phyloP scores from a whole-genome alignment of 1,140 invertebrate species.

The Notospermus geniculatus region DNA sequence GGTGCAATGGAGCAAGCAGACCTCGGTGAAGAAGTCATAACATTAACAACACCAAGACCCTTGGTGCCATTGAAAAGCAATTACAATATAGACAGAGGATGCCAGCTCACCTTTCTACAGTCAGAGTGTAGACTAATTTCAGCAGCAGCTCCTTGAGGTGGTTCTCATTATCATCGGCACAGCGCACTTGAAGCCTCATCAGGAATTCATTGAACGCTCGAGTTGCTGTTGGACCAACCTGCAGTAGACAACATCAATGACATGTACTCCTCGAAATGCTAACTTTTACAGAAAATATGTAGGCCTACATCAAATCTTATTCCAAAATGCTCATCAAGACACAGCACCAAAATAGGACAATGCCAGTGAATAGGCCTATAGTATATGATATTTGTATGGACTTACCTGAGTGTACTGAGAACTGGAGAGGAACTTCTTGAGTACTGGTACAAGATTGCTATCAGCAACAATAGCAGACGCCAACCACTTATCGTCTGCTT shows the following conservation, averaged over 20 bases:
- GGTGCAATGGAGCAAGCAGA: too few relatives aligned
- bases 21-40: too few relatives aligned
- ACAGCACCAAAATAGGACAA: background rate
- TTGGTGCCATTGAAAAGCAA: too few relatives aligned
- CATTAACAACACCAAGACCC: too few relatives aligned
- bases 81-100: too few relatives aligned
- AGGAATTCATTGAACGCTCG: conserved; percentile 72
- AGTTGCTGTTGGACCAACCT: conserved; percentile 78
- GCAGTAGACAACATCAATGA: conserved; percentile 16
- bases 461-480: conserved; percentile 67
- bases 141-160: conserved; percentile 69
- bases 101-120: conserved; percentile 42
- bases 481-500: conserved; percentile 45
- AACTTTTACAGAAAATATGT: background rate
- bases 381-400: background rate
- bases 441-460: conserved; percentile 69
- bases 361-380: background rate
- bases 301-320: too few relatives aligned
- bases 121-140: conserved; percentile 69
- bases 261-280: background rate
- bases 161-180: conserved; percentile 64
- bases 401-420: conserved; percentile 42
- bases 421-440: conserved; percentile 65
- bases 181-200: conserved; percentile 68
- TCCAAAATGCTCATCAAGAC: too few relatives aligned